Conservation (phyloP, 2,888 invertebrate species). For the Lithophane leautieri region DNA sequence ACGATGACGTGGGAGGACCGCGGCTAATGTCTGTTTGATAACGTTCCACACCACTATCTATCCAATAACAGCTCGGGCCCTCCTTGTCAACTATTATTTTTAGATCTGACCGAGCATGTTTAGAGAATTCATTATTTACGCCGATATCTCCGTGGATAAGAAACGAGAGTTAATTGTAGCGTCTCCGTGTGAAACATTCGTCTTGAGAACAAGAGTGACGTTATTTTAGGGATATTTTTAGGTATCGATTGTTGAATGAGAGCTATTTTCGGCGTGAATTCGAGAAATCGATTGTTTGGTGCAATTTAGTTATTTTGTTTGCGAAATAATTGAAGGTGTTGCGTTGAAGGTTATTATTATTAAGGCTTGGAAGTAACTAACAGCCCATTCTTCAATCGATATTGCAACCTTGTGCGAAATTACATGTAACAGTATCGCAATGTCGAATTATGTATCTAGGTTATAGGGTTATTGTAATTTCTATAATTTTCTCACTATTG, state of each 20-base stretch:
- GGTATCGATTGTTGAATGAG: slow-evolving; percentile 61
- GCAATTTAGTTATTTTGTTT: slow-evolving; percentile 46
- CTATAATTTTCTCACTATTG: slow-evolving; percentile 2
- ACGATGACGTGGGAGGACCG: slow-evolving; percentile 84
- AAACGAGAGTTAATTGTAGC: slow-evolving; percentile 32
- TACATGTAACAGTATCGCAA: slow-evolving; percentile 64
- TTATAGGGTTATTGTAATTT: slow-evolving; percentile 34
- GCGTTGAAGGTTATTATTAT: slow-evolving; percentile 58
- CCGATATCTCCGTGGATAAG: slow-evolving; percentile 57
- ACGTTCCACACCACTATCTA: slow-evolving; percentile 74
- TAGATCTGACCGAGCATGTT: slow-evolving; percentile 73
- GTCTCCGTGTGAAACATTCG: slow-evolving; percentile 38
- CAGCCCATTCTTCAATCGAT: slow-evolving; percentile 74
- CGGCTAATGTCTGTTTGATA: slow-evolving; percentile 86
- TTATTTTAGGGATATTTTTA: slow-evolving; percentile 48
- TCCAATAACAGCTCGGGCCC: slow-evolving; percentile 68
- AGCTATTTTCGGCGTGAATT: slow-evolving; percentile 51
- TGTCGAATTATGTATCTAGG: slow-evolving; percentile 66
- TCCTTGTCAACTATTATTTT: slow-evolving; percentile 83
- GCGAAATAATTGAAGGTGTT: slow-evolving; percentile 28
- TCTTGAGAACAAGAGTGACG: slow-evolving; percentile 44
- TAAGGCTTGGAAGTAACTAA: slow-evolving; percentile 47
- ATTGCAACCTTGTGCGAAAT: slow-evolving; percentile 79
- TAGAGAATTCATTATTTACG: slow-evolving; percentile 63
- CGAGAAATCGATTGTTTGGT: slow-evolving; percentile 36